Evolutionary conservation across 2,888 invertebrate genomes (phyloP).

Genomic region (Mythimna lalbum): DNA sequence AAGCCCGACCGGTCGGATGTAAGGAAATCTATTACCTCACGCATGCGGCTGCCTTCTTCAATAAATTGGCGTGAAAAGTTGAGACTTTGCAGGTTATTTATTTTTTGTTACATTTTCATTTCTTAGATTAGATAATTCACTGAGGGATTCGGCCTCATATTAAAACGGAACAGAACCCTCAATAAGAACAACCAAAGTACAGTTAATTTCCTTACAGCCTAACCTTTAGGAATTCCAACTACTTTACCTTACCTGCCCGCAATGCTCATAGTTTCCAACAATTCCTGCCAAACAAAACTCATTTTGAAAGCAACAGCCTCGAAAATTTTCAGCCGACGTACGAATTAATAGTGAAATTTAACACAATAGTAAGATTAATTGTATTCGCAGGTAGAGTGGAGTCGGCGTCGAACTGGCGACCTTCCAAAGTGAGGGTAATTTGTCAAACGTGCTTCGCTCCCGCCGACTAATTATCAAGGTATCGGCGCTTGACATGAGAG

Average conservation of each 20-base stretch:
- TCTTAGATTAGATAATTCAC: not conserved
- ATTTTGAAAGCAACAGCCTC: constrained; percentile 39
- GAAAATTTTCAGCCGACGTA: constrained; percentile 33
- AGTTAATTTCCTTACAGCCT: constrained; percentile 17
- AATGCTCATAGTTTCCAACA: constrained; percentile 49
- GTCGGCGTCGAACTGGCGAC: constrained; percentile 65
- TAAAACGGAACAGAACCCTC: not conserved
- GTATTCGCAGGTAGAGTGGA: constrained; percentile 59
- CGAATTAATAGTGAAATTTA: constrained; percentile 60
- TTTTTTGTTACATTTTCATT: not conserved
- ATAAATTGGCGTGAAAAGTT: not conserved
- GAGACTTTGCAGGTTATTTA: not conserved
- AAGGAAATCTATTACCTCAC: too few relatives aligned
- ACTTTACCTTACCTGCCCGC: constrained; percentile 6
- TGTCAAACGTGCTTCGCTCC: constrained; percentile 62
- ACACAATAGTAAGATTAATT: constrained; percentile 66
- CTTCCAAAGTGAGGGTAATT: constrained; percentile 66
- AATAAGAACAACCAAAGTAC: constrained; percentile 3
- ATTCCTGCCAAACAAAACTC: constrained; percentile 48
- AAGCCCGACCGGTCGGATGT: too few relatives aligned
- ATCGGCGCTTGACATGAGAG: constrained; percentile 58
- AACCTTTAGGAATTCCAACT: constrained; percentile 27
- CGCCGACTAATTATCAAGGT: constrained; percentile 62
- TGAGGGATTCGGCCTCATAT: not conserved
- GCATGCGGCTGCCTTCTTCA: too few relatives aligned